A percentile compares a stretch with the other conserved stretches of the same genome.
Evolutionary conservation across 1,140 invertebrate species (phyloP).

Genomic region (Dendrolimus punctatus): DNA sequence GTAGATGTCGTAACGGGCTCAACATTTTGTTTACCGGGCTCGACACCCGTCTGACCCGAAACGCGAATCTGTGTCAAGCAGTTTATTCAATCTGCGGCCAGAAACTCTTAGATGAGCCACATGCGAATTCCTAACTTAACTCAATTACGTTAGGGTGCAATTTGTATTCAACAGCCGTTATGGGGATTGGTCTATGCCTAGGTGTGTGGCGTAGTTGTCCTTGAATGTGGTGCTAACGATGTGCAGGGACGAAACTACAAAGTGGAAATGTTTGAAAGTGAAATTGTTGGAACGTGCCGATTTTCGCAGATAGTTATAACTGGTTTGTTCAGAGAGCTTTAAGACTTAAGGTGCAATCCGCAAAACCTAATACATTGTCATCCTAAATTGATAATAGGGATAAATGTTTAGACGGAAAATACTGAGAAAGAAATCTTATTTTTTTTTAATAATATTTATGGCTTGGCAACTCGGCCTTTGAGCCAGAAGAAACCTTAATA

Average conservation of each 20-base stretch:
- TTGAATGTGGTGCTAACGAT: constrained; percentile 51
- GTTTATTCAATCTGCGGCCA: constrained; percentile 66
- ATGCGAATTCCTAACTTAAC: constrained; percentile 20
- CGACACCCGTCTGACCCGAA: constrained; percentile 62
- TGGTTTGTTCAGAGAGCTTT: not conserved
- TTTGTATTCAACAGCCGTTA: constrained; percentile 7
- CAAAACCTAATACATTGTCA: too few species aligned
- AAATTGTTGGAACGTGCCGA: constrained; percentile 13
- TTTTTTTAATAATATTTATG: too few species aligned
- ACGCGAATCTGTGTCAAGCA: constrained; percentile 68
- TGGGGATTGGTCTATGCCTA: constrained; percentile 27
- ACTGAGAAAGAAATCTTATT: too few species aligned
- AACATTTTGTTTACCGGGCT: constrained; percentile 49
- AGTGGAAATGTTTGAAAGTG: constrained; percentile 10
- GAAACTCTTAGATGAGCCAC: constrained; percentile 27
- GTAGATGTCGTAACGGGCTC: constrained; percentile 47
- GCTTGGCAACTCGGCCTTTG: too few species aligned
- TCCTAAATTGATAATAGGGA: too few species aligned
- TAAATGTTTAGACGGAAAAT: too few species aligned
- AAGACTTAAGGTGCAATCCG: too few species aligned
- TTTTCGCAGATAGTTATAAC: constrained; percentile 1
- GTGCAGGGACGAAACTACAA: constrained; percentile 15
- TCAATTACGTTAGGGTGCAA: constrained; percentile 14
- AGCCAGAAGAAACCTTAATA: too few species aligned
- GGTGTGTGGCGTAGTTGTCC: constrained; percentile 45